These are phyloP conservation scores for Cheilosia vulpina DNA, from an alignment of 2,888 invertebrate species.

Conservation along the genomic window DNA sequence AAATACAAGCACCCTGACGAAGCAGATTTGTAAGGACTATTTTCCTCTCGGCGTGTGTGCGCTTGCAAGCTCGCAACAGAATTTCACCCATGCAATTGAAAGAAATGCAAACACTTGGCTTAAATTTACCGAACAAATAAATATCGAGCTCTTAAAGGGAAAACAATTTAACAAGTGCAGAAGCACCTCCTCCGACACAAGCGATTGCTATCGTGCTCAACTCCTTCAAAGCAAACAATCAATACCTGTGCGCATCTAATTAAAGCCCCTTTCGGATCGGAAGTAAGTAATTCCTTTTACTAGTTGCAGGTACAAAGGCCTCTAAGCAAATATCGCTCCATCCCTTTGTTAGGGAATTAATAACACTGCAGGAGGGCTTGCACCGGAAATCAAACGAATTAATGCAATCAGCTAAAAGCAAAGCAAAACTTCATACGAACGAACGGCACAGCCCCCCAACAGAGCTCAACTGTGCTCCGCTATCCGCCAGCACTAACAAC, in stretches of 20 bases:
- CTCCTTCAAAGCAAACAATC: slow-evolving; percentile 52
- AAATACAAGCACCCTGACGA: no score
- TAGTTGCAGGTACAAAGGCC: slow-evolving; percentile 59
- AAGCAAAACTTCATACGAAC: slow-evolving; percentile 54
- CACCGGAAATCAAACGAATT: slow-evolving; percentile 74
- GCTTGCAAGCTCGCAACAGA: no score
- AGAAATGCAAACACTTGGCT: not conserved
- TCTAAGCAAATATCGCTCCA: slow-evolving; percentile 65
- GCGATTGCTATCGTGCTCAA: slow-evolving; percentile 39
- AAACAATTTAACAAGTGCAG: slow-evolving; percentile 6
- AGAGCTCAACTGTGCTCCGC: slow-evolving; percentile 17
- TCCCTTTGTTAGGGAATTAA: slow-evolving; percentile 70
- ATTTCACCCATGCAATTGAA: not conserved
- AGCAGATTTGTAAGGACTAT: no score
- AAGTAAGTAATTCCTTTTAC: slow-evolving; percentile 73
- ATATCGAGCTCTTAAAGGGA: slow-evolving; percentile 7
- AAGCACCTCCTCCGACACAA: slow-evolving; percentile 3
- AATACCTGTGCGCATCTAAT: slow-evolving; percentile 71
- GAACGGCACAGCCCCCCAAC: slow-evolving; percentile 12
- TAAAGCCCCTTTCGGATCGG: slow-evolving; percentile 58
- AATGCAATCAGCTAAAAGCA: slow-evolving; percentile 73
- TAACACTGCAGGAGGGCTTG: slow-evolving; percentile 72
- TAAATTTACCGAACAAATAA: not conserved
- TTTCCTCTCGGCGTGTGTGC: no score
- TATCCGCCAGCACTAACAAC: slow-evolving; percentile 39